A percentile compares a stretch with the other conserved stretches of the same genome.
Evolutionary conservation across 2,113 vertebrate species (phyloP).

Genomic region (Pseudopipra pipra): DNA sequence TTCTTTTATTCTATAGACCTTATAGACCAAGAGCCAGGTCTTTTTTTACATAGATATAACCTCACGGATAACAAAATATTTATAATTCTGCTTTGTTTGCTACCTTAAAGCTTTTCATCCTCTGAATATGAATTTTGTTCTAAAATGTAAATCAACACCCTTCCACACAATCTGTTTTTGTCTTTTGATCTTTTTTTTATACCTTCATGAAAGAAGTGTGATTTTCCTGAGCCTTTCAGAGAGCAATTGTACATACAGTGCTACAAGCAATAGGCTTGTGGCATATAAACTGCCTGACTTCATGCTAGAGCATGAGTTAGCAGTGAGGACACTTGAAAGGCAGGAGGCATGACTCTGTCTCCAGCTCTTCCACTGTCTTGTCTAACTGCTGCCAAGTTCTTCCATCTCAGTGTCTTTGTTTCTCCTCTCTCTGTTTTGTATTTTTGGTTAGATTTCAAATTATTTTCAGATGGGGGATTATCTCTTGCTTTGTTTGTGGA

Average conservation of each 20-base stretch:
- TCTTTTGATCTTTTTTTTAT: conserved; percentile 12
- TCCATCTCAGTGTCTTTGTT: background rate
- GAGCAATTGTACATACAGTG: background rate
- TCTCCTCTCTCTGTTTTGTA: background rate
- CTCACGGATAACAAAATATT: background rate
- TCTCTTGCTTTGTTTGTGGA: conserved; percentile 51
- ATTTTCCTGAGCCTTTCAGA: background rate
- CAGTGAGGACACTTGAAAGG: background rate
- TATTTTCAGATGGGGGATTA: conserved; percentile 40
- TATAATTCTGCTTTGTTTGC: background rate
- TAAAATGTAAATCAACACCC: background rate
- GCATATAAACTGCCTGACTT: background rate
- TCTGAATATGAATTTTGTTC: background rate
- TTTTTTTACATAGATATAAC: background rate
- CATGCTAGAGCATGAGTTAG: background rate
- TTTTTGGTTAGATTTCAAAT: conserved; percentile 41
- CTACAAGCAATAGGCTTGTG: background rate
- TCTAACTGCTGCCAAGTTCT: background rate
- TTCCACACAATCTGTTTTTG: background rate
- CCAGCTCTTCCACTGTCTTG: background rate
- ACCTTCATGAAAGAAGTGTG: background rate
- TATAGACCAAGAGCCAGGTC: background rate
- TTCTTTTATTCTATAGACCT: background rate
- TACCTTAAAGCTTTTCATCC: background rate
- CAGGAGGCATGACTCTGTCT: background rate